A percentile compares a stretch with the other conserved stretches of the same genome.
Evolutionary conservation across 2,797 vertebrate species (phyloP).

Genomic region (Danio jaintianensis): DNA sequence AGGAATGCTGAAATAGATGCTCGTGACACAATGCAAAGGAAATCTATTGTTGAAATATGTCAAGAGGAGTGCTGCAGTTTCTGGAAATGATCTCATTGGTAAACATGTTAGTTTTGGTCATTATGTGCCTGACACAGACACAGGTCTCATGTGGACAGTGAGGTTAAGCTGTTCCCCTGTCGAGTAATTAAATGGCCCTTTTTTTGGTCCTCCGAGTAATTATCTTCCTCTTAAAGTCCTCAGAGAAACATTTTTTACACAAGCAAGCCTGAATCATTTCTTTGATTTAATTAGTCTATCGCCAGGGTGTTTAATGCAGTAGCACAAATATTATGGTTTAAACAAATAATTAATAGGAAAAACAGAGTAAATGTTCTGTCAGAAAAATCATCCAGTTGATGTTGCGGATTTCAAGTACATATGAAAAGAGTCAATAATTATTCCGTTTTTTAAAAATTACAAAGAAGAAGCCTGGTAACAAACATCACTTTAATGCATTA

Average conservation of each 20-base stretch:
- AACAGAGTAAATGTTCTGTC: background rate
- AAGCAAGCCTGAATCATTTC: slow-evolving; percentile 35
- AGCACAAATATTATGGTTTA: slow-evolving; percentile 7
- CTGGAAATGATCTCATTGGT: background rate
- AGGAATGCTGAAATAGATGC: slow-evolving; percentile 9
- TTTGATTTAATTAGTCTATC: slow-evolving; percentile 29
- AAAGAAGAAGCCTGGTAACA: slow-evolving; percentile 6
- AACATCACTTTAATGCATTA: slow-evolving; percentile 37
- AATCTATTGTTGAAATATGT: background rate
- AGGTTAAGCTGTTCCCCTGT: slow-evolving; percentile 49
- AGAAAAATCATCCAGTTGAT: background rate
- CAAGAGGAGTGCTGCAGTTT: background rate
- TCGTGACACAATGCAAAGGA: background rate
- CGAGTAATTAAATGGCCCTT: slow-evolving; percentile 45
- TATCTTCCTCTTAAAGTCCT: slow-evolving; percentile 29
- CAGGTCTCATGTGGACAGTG: slow-evolving; percentile 4
- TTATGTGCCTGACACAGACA: slow-evolving; percentile 20
- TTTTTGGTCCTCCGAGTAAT: slow-evolving; percentile 11
- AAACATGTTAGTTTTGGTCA: slow-evolving; percentile 1
- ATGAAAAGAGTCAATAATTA: background rate
- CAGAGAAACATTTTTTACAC: slow-evolving; percentile 41
- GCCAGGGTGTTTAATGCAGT: background rate
- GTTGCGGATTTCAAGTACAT: background rate
- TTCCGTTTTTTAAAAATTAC: background rate
- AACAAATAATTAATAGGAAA: background rate